These are phyloP conservation scores for Eunapius fragilis DNA, from an alignment of 37 sponge, comb jelly and placozoan genomes.

Conservation along the genomic window DNA sequence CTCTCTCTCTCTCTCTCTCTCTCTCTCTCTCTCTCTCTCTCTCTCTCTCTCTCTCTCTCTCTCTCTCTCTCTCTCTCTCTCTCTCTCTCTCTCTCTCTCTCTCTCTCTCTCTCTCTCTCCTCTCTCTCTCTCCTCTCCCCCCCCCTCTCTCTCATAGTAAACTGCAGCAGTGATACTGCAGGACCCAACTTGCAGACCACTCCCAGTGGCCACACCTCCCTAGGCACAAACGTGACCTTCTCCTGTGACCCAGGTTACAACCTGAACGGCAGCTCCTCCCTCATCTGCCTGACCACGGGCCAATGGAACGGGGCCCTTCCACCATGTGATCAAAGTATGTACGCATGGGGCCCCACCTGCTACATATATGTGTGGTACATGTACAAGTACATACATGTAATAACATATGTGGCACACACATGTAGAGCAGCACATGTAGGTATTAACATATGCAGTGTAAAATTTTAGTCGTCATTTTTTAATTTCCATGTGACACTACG, in stretches of 20 bases:
- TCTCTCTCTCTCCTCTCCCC: too few species aligned
- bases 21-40: too few species aligned
- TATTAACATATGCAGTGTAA: too few species aligned
- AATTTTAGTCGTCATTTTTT: too few species aligned
- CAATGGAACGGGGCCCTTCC: constrained; percentile 17
- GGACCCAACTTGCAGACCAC: not conserved
- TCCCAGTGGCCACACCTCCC: not conserved
- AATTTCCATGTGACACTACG: too few species aligned
- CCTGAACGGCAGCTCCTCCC: constrained; percentile 16
- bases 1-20: too few species aligned
- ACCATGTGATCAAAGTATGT: not conserved
- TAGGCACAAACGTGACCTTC: not conserved
- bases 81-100: too few species aligned
- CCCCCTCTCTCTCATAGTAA: not conserved
- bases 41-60: too few species aligned
- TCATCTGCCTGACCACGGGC: constrained; percentile 3
- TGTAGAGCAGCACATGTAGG: too few species aligned
- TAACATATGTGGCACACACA: not conserved
- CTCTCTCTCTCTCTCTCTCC: not conserved
- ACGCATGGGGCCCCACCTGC: not conserved
- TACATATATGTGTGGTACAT: not conserved
- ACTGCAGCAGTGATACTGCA: not conserved
- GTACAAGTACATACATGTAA: not conserved
- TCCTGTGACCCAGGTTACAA: constrained; percentile 12
- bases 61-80: too few species aligned